Percentiles rank a stretch among this genome's conserved stretches.
These are phyloP conservation scores for Rhipidura dahli DNA, from an alignment of 2,113 vertebrate species.

Conservation along the genomic window DNA sequence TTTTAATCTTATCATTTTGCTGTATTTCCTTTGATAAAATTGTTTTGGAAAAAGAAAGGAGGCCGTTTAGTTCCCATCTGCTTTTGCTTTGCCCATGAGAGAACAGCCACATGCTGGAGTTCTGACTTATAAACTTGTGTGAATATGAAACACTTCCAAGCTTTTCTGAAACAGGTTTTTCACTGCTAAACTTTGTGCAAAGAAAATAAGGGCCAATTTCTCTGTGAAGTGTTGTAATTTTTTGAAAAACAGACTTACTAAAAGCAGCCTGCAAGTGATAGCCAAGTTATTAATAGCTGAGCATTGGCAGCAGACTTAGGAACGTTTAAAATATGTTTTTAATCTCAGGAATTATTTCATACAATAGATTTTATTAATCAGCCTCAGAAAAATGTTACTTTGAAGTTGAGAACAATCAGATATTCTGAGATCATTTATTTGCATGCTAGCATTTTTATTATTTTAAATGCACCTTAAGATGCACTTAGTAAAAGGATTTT, in stretches of 20 bases:
- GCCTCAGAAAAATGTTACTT: background rate
- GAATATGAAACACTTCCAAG: background rate
- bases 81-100: background rate
- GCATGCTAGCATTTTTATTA: background rate
- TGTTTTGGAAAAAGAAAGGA: background rate
- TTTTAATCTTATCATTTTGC: background rate
- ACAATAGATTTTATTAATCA: background rate
- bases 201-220: background rate
- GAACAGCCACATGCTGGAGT: background rate
- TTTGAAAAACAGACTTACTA: background rate
- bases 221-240: background rate
- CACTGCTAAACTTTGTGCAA: background rate
- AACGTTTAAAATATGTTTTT: background rate
- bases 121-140: background rate
- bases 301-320: background rate
- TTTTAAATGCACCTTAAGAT: background rate
- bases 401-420: background rate
- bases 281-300: constrained; percentile 5
- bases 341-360: background rate
- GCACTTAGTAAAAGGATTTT: background rate
- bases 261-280: background rate
- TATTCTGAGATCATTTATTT: background rate
- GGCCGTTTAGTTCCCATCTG: accelerated
- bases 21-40: background rate
- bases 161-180: background rate